Conservation (phyloP, 2,113 vertebrate species). For the Vulpes ferrilata region DNA sequence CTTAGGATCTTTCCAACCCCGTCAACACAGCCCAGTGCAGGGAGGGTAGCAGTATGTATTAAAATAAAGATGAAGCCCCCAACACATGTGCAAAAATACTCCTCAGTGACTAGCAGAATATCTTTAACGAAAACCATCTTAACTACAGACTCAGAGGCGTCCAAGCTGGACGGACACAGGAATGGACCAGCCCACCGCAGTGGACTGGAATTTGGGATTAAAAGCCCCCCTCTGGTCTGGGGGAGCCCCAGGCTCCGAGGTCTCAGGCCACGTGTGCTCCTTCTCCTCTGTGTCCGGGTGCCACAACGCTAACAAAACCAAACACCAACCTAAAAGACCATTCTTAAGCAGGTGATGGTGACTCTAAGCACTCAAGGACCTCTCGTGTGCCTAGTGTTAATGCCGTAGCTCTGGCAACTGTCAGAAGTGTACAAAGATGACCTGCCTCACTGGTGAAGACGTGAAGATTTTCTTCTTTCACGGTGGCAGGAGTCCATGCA, state of each 20-base stretch:
- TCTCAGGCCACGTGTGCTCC: not conserved
- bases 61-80: conserved; percentile 74
- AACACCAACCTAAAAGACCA: not conserved
- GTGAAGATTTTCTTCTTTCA: conserved; percentile 81
- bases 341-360: not conserved
- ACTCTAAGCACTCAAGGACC: conserved; percentile 66
- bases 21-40: not conserved
- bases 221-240: not conserved
- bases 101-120: conserved; percentile 60
- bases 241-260: not conserved
- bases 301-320: conserved; percentile 56
- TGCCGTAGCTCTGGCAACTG: conserved; percentile 70
- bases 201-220: not conserved
- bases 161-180: not conserved
- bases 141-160: not conserved
- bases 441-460: conserved; percentile 79
- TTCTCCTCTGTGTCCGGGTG: conserved; percentile 62
- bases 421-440: conserved; percentile 71
- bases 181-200: not conserved
- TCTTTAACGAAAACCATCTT: conserved; percentile 28
- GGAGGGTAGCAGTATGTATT: conserved; percentile 38
- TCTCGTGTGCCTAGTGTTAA: conserved; percentile 75
- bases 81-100: conserved; percentile 79
- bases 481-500: conserved; percentile 86
- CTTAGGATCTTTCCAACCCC: not conserved